These are phyloP conservation scores for Rousettus madagascariensis DNA, from an alignment of 2,797 vertebrate genomes.

Conservation along the genomic window DNA sequence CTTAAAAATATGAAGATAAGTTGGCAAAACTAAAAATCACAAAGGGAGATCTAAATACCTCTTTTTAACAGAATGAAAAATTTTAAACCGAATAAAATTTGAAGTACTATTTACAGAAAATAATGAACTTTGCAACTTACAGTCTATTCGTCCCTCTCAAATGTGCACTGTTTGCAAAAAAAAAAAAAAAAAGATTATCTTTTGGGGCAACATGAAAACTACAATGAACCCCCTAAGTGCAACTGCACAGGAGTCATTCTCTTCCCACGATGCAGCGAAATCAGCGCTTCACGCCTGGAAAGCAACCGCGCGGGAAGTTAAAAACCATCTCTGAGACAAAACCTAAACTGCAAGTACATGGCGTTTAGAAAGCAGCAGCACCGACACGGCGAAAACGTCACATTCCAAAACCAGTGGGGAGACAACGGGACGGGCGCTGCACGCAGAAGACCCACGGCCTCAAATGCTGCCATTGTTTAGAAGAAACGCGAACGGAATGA, in stretches of 20 bases:
- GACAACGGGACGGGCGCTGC: not conserved
- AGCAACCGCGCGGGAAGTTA: not conserved
- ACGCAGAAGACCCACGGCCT: not conserved
- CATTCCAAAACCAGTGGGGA: not conserved
- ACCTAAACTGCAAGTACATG: not conserved
- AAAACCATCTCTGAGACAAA: not conserved
- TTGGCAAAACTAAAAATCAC: not conserved
- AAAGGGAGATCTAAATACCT: not conserved
- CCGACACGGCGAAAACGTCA: not conserved
- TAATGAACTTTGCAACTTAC: not conserved
- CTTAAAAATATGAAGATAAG: not conserved
- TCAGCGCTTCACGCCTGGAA: slow-evolving; percentile 37
- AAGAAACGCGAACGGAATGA: not conserved
- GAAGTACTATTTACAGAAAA: slow-evolving; percentile 32
- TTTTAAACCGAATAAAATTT: not conserved
- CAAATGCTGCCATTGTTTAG: not conserved
- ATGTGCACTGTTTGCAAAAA: not conserved
- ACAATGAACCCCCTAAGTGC: slow-evolving; percentile 21
- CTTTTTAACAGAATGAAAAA: not conserved
- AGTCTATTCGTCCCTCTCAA: not conserved
- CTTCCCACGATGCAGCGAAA: not conserved
- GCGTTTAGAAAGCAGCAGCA: not conserved
- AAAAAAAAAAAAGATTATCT: not conserved
- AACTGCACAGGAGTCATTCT: not conserved
- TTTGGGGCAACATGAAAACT: not conserved